Evolutionary conservation across 2,113 vertebrate species (phyloP).

Genomic region (Notiomystis cincta): DNA sequence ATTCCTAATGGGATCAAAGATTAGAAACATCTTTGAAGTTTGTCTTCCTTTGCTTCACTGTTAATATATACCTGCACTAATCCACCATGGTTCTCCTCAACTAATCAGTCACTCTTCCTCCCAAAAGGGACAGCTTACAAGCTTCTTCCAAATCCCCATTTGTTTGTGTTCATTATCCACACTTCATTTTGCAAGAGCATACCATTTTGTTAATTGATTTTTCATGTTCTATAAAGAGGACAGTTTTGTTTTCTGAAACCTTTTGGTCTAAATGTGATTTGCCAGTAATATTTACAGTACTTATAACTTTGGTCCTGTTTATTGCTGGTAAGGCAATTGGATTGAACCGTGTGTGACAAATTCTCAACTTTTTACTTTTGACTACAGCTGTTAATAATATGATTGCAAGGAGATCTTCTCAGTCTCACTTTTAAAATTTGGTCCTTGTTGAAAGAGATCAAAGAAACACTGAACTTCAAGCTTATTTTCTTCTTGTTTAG

Average conservation of each 20-base stretch:
- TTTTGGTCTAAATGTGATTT: background rate
- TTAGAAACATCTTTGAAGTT: conserved; percentile 52
- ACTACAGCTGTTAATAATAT: background rate
- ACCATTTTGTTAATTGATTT: conserved; percentile 42
- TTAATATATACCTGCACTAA: conserved; percentile 23
- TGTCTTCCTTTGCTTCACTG: background rate
- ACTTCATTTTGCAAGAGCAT: conserved; percentile 13
- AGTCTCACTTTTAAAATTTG: background rate
- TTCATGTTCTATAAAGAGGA: background rate
- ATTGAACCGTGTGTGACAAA: background rate
- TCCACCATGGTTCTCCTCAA: background rate
- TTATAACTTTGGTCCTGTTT: background rate
- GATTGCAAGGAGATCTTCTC: background rate
- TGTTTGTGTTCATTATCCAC: conserved; percentile 31
- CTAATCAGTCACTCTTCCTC: background rate
- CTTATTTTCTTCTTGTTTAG: background rate
- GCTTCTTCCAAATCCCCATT: background rate
- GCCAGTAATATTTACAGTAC: background rate
- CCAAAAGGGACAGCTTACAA: background rate
- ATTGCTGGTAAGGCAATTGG: background rate
- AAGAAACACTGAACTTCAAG: background rate
- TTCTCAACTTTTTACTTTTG: background rate
- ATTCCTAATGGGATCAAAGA: conserved; percentile 53
- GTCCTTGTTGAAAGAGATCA: background rate
- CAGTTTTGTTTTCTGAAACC: background rate